phyloP scores from a whole-genome alignment of 2,113 vertebrate species.

The Mugil cephalus region DNA sequence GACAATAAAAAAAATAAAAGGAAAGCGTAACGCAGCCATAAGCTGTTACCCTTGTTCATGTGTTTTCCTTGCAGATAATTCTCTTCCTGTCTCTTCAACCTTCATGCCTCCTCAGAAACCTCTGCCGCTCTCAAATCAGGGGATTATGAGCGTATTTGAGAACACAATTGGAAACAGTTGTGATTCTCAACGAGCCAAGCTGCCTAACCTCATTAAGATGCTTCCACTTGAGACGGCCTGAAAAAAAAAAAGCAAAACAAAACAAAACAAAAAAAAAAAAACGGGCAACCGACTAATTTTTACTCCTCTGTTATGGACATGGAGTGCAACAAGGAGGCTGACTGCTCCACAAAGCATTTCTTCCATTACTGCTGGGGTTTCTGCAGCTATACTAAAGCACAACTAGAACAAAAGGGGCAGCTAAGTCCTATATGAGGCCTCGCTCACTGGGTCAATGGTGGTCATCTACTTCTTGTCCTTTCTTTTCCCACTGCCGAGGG shows the following conservation, averaged over 20 bases:
- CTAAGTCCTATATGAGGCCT: conserved; percentile 41
- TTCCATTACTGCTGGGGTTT: conserved; percentile 49
- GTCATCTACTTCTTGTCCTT: conserved; percentile 42
- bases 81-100: conserved; percentile 51
- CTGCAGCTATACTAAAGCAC: conserved; percentile 16
- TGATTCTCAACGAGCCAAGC: conserved; percentile 69
- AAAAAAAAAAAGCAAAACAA: conserved; percentile 64
- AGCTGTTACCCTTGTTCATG: conserved; percentile 20
- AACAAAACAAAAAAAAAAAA: no score
- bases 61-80: conserved; percentile 56
- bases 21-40: background rate
- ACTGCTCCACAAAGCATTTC: conserved; percentile 54
- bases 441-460: conserved; percentile 62
- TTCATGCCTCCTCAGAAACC: conserved; percentile 73
- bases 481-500: conserved; percentile 26
- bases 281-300: no score
- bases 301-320: conserved; percentile 41
- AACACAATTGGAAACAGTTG: conserved; percentile 80
- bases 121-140: conserved; percentile 73
- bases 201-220: conserved; percentile 81
- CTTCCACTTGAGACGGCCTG: conserved; percentile 77
- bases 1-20: background rate
- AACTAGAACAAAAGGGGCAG: conserved; percentile 29
- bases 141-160: conserved; percentile 82
- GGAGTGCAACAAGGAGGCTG: conserved; percentile 57